Evolutionary conservation across 2,113 vertebrate genomes (phyloP), one percentile per base, ranked within the genome.

Genomic region (Edolisoma coerulescens): DNA sequence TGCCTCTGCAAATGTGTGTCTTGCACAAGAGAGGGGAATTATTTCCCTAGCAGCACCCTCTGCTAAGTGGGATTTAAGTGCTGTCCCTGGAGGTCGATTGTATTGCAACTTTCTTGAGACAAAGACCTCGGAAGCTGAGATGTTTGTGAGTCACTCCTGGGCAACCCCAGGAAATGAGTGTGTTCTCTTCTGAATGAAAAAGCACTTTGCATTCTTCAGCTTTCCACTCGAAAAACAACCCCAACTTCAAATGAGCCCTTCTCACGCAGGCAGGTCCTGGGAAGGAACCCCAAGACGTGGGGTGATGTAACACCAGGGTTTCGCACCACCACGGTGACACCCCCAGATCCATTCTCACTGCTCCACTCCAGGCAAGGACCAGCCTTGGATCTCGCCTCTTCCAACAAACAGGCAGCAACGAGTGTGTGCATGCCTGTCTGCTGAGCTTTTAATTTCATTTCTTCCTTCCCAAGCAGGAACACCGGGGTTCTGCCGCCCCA

Each of bases 401-500:
- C 80, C 2, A 3, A 33, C 41, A 60, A 68, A 67, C 65, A 26
- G 1, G 33, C 80, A 61, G 42, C 67, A 39, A 39, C 27, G 1
- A 73, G 89, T n/a, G 80, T 1, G 33, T 57, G 71, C 92, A 41
- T 0, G 37, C 45, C 88, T 0, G 0, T 7, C 71, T 49, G 42
- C 2, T 14, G 63, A 67, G 85, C 39, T 65, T 27, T 33, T 1
- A 0, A 14, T 15, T 56, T 14, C 32, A 16, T 5, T 49, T 57
- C 67, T 37, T 53, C 44, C 54, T 28, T 52, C 65, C 56, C 73
- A 13, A 70, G 81, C 42, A 67, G 60, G 23, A 93, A 42, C 53
- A 16, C 10, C 0, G 0, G 0, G 5, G 22, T n/a, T 68, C 30
- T 59, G 22, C 81, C 16, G 45, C 71, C 54, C 10, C 5, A 50